These are phyloP conservation scores for Actinostola sp. DNA, from an alignment of 92 coral and sea anemone species.

Conservation along the genomic window DNA sequence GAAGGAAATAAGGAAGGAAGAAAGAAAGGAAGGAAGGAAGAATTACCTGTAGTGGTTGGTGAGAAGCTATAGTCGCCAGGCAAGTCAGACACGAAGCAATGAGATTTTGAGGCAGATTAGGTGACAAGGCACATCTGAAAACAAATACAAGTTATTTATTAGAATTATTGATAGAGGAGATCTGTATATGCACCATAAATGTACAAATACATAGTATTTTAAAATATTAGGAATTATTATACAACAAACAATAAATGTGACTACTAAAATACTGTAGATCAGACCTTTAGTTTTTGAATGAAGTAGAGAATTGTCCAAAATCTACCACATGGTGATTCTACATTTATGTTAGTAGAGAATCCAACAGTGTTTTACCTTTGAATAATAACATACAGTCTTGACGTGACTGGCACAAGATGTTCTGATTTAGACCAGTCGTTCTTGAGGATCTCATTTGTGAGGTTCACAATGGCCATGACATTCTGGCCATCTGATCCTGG, in stretches of 20 bases:
- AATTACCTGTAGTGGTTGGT: slow-evolving; percentile 84
- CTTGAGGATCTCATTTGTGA: slow-evolving; percentile 75
- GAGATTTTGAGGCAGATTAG: slow-evolving; percentile 81
- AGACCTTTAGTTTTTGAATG: too few species aligned
- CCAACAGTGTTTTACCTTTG: slow-evolving; percentile 63
- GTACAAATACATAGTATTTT: too few species aligned
- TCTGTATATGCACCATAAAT: too few species aligned
- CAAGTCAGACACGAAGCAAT: slow-evolving; percentile 86
- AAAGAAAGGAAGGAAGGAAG: slow-evolving; percentile 1
- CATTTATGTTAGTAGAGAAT: not conserved
- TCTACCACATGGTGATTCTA: too few species aligned
- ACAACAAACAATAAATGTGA: too few species aligned
- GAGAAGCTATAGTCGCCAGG: slow-evolving; percentile 84
- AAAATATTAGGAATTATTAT: too few species aligned
- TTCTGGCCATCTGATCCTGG: slow-evolving; percentile 63
- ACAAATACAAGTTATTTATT: not conserved
- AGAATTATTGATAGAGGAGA: too few species aligned
- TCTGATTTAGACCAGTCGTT: slow-evolving; percentile 87
- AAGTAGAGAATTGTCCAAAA: not conserved
- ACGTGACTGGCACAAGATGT: slow-evolving; percentile 59
- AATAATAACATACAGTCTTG: slow-evolving; percentile 77
- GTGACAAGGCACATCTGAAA: slow-evolving; percentile 79
- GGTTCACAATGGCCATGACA: slow-evolving; percentile 76
- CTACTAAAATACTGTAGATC: too few species aligned
- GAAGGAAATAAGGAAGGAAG: slow-evolving; percentile 2